phyloP scores from a whole-genome alignment of 2,888 invertebrate species.

The Spodoptera picta region DNA sequence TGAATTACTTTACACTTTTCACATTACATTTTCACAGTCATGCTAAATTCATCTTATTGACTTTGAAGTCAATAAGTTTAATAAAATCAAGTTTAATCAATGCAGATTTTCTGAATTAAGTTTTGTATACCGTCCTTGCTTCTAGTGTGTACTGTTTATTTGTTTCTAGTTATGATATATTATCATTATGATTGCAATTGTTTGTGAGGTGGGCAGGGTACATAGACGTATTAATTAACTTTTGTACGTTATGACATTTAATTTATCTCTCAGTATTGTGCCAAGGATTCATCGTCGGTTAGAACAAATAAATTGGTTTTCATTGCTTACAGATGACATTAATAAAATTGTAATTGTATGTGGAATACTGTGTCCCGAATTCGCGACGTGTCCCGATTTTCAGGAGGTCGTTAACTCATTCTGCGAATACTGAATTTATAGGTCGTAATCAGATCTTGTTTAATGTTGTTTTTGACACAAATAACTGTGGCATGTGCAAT shows the following conservation, averaged over 20 bases:
- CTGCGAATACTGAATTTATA: constrained; percentile 26
- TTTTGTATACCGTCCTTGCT: constrained; percentile 22
- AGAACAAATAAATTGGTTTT: constrained; percentile 34
- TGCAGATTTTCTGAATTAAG: constrained; percentile 14
- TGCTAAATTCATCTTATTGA: too few relatives aligned
- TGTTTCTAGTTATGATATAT: constrained; percentile 37
- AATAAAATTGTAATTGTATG: constrained; percentile 33
- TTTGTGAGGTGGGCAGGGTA: constrained; percentile 39
- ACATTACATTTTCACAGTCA: too few relatives aligned
- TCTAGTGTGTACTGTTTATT: constrained; percentile 30
- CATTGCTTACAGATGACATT: constrained; percentile 22
- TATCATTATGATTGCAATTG: constrained; percentile 36
- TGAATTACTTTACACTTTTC: too few relatives aligned
- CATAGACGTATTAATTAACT: constrained; percentile 41
- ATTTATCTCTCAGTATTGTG: constrained; percentile 18
- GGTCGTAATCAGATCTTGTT: constrained; percentile 19
- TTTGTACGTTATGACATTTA: constrained; percentile 13
- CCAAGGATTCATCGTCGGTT: constrained; percentile 31
- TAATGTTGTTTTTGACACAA: constrained; percentile 2
- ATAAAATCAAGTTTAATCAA: not conserved
- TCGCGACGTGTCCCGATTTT: constrained; percentile 30
- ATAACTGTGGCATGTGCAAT: constrained; percentile 1
- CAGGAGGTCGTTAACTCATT: constrained; percentile 12
- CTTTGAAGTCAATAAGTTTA: too few relatives aligned
- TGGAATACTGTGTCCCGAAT: constrained; percentile 20